Percentiles rank a stretch among this genome's conserved stretches.
phyloP scores from a whole-genome alignment of 1,140 invertebrate species.

The Teleopsis dalmanni region DNA sequence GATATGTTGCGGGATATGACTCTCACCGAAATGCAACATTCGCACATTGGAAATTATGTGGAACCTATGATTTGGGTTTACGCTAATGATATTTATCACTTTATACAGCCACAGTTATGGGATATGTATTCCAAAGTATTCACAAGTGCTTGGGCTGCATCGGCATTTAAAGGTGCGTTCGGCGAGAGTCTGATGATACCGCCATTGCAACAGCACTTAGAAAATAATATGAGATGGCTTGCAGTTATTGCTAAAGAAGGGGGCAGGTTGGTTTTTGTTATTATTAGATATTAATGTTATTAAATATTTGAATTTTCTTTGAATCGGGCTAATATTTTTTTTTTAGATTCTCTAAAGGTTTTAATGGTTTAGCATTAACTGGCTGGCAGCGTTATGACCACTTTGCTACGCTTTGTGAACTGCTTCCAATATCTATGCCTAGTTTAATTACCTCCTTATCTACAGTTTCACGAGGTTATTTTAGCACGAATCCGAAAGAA shows the following conservation, averaged over 20 bases:
- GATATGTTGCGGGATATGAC: slow-evolving; percentile 81
- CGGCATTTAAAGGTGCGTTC: slow-evolving; percentile 60
- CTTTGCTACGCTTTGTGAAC: slow-evolving; percentile 85
- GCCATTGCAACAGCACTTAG: slow-evolving; percentile 57
- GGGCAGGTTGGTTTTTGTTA: slow-evolving; percentile 17
- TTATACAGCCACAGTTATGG: slow-evolving; percentile 54
- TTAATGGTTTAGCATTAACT: slow-evolving; percentile 62
- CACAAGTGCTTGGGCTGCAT: slow-evolving; percentile 69
- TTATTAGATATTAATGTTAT: background rate
- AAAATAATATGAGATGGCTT: slow-evolving; percentile 65
- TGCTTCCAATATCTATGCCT: slow-evolving; percentile 78
- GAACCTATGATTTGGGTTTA: slow-evolving; percentile 87
- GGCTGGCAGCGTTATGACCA: slow-evolving; percentile 84
- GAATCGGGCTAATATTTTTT: background rate
- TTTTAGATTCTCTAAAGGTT: slow-evolving; percentile 48
- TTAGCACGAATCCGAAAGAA: slow-evolving; percentile 50
- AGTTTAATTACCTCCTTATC: slow-evolving; percentile 58
- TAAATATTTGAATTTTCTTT: background rate
- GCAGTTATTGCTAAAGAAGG: slow-evolving; percentile 54
- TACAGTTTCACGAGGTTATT: slow-evolving; percentile 54
- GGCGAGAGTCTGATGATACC: slow-evolving; percentile 68
- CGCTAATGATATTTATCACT: slow-evolving; percentile 53
- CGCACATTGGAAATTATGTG: slow-evolving; percentile 64
- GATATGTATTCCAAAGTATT: slow-evolving; percentile 76
- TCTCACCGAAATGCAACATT: slow-evolving; percentile 56